Conservation (phyloP, 2,888 invertebrate species). For the Eupithecia vulgata region DNA sequence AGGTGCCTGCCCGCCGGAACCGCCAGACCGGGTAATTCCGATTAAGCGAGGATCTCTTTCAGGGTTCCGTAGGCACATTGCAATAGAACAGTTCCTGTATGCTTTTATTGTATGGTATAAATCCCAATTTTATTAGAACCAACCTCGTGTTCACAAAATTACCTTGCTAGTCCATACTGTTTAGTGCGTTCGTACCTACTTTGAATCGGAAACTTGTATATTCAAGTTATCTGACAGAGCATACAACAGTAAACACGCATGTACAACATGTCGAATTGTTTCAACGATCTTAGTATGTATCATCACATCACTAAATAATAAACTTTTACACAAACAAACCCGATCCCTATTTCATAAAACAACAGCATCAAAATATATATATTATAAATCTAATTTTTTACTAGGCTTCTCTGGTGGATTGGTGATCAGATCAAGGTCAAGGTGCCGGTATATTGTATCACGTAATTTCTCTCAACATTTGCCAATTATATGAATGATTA, state of each 20-base stretch:
- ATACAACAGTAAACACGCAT: too few relatives aligned
- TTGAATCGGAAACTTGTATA: background rate
- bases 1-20: constrained; percentile 45
- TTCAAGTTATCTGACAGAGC: too few relatives aligned
- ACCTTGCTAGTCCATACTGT: background rate
- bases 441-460: too few relatives aligned
- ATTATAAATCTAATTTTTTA: too few relatives aligned
- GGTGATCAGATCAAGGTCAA: too few relatives aligned
- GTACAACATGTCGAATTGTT: background rate
- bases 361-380: too few relatives aligned
- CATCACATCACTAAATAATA: too few relatives aligned
- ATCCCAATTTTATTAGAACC: background rate
- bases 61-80: constrained; percentile 36
- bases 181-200: background rate
- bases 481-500: too few relatives aligned
- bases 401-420: background rate
- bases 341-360: too few relatives aligned
- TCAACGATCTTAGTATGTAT: background rate
- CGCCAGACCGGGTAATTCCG: constrained; percentile 72
- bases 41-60: constrained; percentile 56
- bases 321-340: too few relatives aligned
- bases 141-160: background rate
- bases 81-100: background rate
- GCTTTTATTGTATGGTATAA: background rate
- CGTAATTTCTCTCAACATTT: too few relatives aligned